Evolutionary conservation across 2,888 invertebrate genomes (phyloP), one percentile per base, ranked within the genome.

Genomic region (Anagyrus pseudococci): DNA sequence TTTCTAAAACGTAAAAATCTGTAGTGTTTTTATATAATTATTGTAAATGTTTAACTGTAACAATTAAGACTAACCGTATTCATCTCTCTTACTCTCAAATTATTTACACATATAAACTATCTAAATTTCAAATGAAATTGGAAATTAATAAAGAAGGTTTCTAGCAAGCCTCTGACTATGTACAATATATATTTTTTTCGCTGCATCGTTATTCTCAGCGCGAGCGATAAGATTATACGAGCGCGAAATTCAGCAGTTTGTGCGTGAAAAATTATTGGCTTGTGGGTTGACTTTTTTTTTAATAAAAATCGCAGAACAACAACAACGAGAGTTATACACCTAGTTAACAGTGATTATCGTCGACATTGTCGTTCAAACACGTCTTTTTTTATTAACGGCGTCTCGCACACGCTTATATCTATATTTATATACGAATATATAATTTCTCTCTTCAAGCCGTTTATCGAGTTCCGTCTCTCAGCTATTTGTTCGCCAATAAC

Each of bases 281-380:
- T 75, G 77, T n/a, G 78, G 77, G 76, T 79, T 78, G 79, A 75
- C 70, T 69, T 74, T 69, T 68, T 68, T 70, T 46, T 19, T 49
- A 15, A 2, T 43, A 23, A 54, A 70, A 70, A 76, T 69, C 73
- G 71, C 71, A 69, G 64, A 71, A 64, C 68, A 73, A 71, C 62
- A 69, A 71, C 70, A 71, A 70, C 66, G 69, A 69, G 68, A 66
- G 69, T 70, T 73, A 72, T 68, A 65, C 47, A 70, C 64, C 69
- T 72, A 69, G 68, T 72, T 69, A 72, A 72, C 73, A 66, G 68
- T 57, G 37, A 62, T 61, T 43, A 55, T 7, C 60, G 55, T 54
- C 37, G 44, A 53, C 25, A 8, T 53, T 33, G 41, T 47, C 40
- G 13, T 50, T 46, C 17, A 22, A 53, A 26, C 29, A 29, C 22